Conservation (phyloP, 2,797 vertebrate species). For the Danionella dracula region DNA sequence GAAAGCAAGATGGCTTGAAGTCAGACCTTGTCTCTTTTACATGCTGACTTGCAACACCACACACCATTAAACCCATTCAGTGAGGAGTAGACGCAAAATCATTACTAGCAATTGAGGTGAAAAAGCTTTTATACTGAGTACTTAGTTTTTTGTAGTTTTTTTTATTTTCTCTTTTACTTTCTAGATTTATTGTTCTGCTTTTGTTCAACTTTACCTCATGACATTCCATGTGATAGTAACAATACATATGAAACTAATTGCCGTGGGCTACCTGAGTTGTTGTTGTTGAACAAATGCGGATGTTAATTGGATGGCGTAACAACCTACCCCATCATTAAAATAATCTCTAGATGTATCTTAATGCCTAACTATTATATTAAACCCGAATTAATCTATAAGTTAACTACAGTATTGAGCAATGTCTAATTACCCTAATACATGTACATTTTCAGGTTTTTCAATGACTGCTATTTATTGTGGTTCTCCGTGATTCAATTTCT, state of each 20-base stretch:
- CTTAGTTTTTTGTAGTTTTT: too few relatives aligned
- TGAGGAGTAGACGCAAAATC: background rate
- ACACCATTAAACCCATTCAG: constrained; percentile 13
- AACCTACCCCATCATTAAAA: background rate
- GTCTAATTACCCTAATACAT: background rate
- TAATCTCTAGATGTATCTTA: background rate
- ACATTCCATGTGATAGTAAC: background rate
- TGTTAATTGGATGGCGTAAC: background rate
- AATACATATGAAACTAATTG: background rate
- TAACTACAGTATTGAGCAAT: background rate
- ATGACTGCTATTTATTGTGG: constrained; percentile 11
- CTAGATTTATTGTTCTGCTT: too few relatives aligned
- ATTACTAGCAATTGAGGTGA: constrained; percentile 1
- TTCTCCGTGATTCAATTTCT: background rate
- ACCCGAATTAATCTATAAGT: background rate
- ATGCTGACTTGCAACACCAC: constrained; percentile 8
- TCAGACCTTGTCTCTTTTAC: constrained; percentile 27
- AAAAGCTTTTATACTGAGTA: background rate
- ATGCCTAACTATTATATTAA: background rate
- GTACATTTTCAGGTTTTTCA: too few relatives aligned
- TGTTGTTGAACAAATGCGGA: background rate
- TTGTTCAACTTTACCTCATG: background rate
- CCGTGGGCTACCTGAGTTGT: background rate
- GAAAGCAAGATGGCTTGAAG: constrained; percentile 6
- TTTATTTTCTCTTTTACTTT: background rate